Base-by-base conservation (phyloP, 1,140 invertebrate genomes). In the Drosophila takahashii region DNA sequence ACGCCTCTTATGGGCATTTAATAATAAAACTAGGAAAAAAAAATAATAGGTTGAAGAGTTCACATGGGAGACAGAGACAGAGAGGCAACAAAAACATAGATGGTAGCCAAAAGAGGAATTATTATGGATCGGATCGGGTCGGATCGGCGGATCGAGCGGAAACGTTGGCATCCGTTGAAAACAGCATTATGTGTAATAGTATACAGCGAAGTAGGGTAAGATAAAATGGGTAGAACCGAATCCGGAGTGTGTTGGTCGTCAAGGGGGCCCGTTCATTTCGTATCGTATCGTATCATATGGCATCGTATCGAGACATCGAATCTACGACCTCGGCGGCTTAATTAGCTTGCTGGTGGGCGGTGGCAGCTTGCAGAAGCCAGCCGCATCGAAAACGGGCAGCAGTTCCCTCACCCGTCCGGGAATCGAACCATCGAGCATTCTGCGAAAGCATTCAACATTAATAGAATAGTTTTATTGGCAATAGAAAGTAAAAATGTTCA, bases 311-410 rank as follows among this genome's bases (percentile, higher is more conserved):
- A 6, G 27, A 7, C 16, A 61, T 34, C 32, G 42, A 48, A 71
- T 77, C 80, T 83, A 81, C 79, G 81, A 91, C 83, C 90, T 89
- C 84, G 90, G 84, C n/a, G 96, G 96, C 89, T 96, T 96, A 77
- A 97, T 94, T 74, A 95, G 94, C 79, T 96, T 95, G 75, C 95
- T 96, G 6, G 95, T 94, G 56, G 96, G 96, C 72, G 96, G 95
- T 39, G 96, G 95, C 92, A 97, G 94, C 92, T 96, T 96, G 81
- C 90, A 91, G 92, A 97, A 97, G 11, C 96, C 96, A 62, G 96
- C 94, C 78, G 96, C 95, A 92, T 97, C 96, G 90, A 97, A 97
- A 15, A 97, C 96, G 32, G 96, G 96, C 62, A 96, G 93, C 47
- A 96, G 93, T 79, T 96, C 95, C 64, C 95, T 94, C 52, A 96